Conservation (phyloP, 1,140 invertebrate species). For the Globodera rostochiensis region DNA sequence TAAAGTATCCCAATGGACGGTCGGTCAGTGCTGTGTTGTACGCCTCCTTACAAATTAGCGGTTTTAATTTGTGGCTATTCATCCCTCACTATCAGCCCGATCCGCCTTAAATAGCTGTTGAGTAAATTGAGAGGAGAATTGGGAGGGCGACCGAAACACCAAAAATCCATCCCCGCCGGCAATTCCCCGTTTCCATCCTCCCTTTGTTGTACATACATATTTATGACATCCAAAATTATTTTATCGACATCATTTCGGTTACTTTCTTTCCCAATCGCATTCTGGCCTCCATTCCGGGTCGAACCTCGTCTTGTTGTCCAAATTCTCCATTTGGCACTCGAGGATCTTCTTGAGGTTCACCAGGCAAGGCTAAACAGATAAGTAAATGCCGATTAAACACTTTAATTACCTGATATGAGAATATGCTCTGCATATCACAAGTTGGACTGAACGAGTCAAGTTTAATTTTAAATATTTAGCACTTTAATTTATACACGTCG, state of each 20-base stretch:
- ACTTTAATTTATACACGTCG: slow-evolving; percentile 39
- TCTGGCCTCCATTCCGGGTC: slow-evolving; percentile 56
- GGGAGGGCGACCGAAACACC: too few species aligned
- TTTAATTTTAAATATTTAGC: not conserved
- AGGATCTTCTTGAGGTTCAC: slow-evolving; percentile 54
- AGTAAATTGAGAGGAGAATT: too few species aligned
- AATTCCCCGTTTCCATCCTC: too few species aligned
- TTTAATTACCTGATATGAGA: slow-evolving; percentile 51
- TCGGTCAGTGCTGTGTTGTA: too few species aligned
- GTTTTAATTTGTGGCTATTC: too few species aligned
- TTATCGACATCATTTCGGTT: not conserved
- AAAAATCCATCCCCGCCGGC: too few species aligned
- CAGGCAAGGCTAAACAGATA: slow-evolving; percentile 47
- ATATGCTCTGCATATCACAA: slow-evolving; percentile 59
- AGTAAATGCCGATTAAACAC: not conserved
- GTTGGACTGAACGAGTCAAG: slow-evolving; percentile 40
- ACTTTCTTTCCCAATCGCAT: slow-evolving; percentile 58
- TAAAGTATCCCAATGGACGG: too few species aligned
- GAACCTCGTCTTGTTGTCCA: slow-evolving; percentile 45
- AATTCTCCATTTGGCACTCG: slow-evolving; percentile 53
- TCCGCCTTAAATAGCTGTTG: too few species aligned
- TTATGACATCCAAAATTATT: too few species aligned
- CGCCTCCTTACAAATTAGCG: too few species aligned
- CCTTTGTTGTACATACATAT: too few species aligned
- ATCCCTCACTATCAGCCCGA: too few species aligned